Base-by-base conservation (phyloP, 2,888 invertebrate genomes). In the Limenitis camilla region DNA sequence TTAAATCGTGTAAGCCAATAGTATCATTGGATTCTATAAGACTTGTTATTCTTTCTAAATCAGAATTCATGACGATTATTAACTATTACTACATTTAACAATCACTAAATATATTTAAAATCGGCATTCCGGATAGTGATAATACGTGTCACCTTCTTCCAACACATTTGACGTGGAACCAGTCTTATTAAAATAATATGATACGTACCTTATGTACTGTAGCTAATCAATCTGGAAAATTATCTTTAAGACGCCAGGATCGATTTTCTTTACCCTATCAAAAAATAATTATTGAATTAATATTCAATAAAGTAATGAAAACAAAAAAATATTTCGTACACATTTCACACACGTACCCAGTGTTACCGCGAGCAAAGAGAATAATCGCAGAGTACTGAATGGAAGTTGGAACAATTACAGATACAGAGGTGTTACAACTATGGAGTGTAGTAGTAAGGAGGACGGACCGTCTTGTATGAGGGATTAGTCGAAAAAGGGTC, bases 121-220 rank as follows among this genome's bases (percentile, higher is more conserved):
- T 72, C 72, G 69, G 72, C 71, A 76, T 74, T 68, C 71, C 68
- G 66, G 72, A 75, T 77, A 77, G 72, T 76, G 79, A 76, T 85
- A 83, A 83, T 86, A 87, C 87, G 87, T 87, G 87, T 87, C 87
- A 87, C 85, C 84, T 85, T 72, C 66, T 68, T 80, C 79, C 78
- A 84, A 79, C 83, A 81, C 82, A 82, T 85, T 86, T 87, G 87
- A 87, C 87, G 87, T 87, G 86, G 86, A 85, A 85, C 79, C 73
- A 67, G 77, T 75, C 71, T 66, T 64, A 63, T 67, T 65, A 74
- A 72, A 77, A 75, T 77, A 68, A 67, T 71, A 64, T 64, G 70
- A 70, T 66, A 80, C 82, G 78, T 66, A 87, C 86, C 84, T 67
- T 74, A 75, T 69, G 86, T 87, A 87, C 86, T 76, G 86, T 78